Conservation (phyloP, 2,113 vertebrate genomes). For the Ornithorhynchus anatinus region DNA sequence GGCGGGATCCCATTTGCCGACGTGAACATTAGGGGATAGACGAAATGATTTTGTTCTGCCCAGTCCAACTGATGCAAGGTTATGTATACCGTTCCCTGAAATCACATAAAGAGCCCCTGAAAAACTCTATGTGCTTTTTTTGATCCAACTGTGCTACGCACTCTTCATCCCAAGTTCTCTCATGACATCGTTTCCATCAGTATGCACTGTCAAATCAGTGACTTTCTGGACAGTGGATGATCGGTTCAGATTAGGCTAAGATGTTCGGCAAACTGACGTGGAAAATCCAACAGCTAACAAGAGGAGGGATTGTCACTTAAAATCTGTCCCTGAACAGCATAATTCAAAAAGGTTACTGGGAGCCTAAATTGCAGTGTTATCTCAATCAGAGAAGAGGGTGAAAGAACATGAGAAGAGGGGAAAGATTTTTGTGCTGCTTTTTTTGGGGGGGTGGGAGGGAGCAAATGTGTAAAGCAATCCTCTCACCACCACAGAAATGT, state of each 20-base stretch:
- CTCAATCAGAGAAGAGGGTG: not conserved
- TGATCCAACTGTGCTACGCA: not conserved
- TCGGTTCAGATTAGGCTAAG: not conserved
- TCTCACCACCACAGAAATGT: conserved; percentile 2
- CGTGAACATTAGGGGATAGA: not conserved
- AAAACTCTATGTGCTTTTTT: not conserved
- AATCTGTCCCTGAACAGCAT: conserved; percentile 6
- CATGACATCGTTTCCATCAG: not conserved
- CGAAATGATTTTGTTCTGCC: not conserved
- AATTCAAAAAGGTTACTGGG: not conserved
- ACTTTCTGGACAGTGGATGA: not conserved
- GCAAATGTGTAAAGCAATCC: conserved; percentile 12
- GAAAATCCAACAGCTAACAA: conserved; percentile 14
- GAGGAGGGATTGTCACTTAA: conserved; percentile 37
- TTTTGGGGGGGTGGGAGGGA: rapidly evolving
- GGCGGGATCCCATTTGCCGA: not conserved
- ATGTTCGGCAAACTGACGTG: not conserved
- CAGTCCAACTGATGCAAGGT: not conserved
- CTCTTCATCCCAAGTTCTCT: not conserved
- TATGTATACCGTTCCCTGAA: conserved; percentile 10
- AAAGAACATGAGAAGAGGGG: too few species aligned
- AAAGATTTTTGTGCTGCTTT: not conserved
- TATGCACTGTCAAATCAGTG: not conserved
- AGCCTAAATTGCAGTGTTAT: not conserved
- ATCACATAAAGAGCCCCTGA: not conserved